Base-by-base conservation (phyloP, 2,113 vertebrate species). In the Sphaerodactylus townsendi region DNA sequence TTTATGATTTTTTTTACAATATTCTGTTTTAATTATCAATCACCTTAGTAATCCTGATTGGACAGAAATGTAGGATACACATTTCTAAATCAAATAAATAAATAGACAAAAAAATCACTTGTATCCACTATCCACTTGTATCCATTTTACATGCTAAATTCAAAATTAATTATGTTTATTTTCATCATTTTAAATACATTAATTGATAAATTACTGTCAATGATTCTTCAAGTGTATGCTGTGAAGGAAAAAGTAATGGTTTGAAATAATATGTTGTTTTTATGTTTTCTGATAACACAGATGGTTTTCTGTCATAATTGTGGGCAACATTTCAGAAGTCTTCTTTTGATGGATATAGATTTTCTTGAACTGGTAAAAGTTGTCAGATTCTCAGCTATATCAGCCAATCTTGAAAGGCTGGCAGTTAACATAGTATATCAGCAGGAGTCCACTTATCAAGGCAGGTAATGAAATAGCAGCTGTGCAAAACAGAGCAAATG, bases 221-320 rank as follows among this genome's bases (percentile, higher is more conserved):
- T 91, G 74, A 90, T 90, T 92, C 76, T 48, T 62, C 9, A 85
- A 50, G 14, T 87, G 37, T 74, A 74, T 88, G 56, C 53, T 84
- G 46, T 77, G 77, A 39, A 82, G 2, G 83, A n/a, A 44, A 44
- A 44, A 81, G 56, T 62, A 86, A 1, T 28, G 73, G 46, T 83
- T 39, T 87, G 17, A 90, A 93, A 88, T 25, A 3, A 2, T n/a
- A 87, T 89, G 84, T 23, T 85, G 4, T 50, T 83, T 83, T 59
- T 72, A 10, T 1, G 19, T 71, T 41, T 71, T 5, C 70, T 81
- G 85, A 74, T 77, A 89, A 82, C 5, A 4, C 46, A 73, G 35
- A 64, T 77, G 21, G 0, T 33, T 15, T 59, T 35, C 25, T 73
- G 2, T 41, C 76, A 53, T 19, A 9, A 79, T 56, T 68, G 46